These are phyloP conservation scores for Probaryconus sp. DNA, from an alignment of 1,140 invertebrate genomes.

Conservation along the genomic window DNA sequence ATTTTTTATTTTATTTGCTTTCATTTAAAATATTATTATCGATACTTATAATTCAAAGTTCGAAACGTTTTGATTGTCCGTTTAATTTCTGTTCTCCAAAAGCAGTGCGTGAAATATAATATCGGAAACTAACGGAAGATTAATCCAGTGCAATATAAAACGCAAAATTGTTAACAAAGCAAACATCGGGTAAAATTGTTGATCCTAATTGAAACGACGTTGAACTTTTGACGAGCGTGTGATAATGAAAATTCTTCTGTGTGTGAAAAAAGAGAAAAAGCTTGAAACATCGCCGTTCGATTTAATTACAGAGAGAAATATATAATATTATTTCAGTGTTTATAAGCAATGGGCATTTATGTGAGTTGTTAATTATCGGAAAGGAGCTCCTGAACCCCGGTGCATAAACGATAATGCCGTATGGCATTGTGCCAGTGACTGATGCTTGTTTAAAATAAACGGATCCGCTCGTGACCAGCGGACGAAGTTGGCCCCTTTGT, in stretches of 20 bases:
- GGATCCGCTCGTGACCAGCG: constrained; percentile 18
- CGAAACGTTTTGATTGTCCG: too few species aligned
- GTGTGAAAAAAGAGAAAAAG: not conserved
- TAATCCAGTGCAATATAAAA: too few species aligned
- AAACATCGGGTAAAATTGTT: too few species aligned
- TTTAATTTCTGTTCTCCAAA: too few species aligned
- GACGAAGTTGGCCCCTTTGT: constrained; percentile 11
- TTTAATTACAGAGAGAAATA: not conserved
- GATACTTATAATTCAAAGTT: too few species aligned
- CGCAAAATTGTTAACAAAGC: too few species aligned
- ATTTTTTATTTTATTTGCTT: too few species aligned
- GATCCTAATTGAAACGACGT: not conserved
- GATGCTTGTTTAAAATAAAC: constrained; percentile 35
- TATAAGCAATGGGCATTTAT: constrained; percentile 17
- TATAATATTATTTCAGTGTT: constrained; percentile 25
- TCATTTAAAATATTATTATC: too few species aligned
- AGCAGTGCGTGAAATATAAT: too few species aligned
- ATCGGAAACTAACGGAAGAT: too few species aligned
- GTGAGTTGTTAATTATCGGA: constrained; percentile 34
- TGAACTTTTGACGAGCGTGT: not conserved
- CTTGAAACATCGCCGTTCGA: not conserved
- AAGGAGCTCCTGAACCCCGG: constrained; percentile 16
- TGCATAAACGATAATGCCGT: constrained; percentile 29
- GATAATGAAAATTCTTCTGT: constrained; percentile 2
- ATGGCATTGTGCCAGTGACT: constrained; percentile 47